Evolutionary conservation across 2,888 invertebrate genomes (phyloP).

Genomic region (Hipparchia semele): DNA sequence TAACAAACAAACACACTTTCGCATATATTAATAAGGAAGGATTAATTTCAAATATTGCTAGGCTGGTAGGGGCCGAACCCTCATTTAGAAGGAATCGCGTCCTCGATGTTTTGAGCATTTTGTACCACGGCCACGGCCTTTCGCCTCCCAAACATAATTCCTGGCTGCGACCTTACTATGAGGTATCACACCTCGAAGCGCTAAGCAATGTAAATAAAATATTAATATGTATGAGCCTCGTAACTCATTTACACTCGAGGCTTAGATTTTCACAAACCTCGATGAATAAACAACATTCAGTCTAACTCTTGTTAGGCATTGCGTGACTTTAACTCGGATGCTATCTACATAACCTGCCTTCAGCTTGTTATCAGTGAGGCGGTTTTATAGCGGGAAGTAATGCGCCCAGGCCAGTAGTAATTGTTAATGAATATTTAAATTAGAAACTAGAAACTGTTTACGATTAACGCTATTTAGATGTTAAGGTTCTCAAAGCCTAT

Average conservation of each 20-base stretch:
- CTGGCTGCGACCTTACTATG: neutral
- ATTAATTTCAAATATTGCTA: too few species aligned
- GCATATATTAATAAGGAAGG: too few species aligned
- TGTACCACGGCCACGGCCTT: too few species aligned
- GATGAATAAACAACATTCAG: conserved; percentile 67
- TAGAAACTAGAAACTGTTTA: conserved; percentile 1
- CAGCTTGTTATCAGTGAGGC: conserved; percentile 61
- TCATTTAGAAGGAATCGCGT: too few species aligned
- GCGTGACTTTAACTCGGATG: conserved; percentile 66
- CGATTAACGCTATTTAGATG: conserved; percentile 6
- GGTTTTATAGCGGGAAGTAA: conserved; percentile 65
- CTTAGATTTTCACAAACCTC: conserved; percentile 71
- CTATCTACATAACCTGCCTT: conserved; percentile 55
- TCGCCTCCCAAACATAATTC: neutral
- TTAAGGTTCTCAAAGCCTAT: neutral
- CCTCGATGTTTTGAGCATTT: too few species aligned
- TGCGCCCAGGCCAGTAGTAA: conserved; percentile 53
- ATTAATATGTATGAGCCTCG: conserved; percentile 15
- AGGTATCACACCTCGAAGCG: conserved; percentile 10
- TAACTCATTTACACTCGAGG: conserved; percentile 36
- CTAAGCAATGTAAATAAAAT: conserved; percentile 14
- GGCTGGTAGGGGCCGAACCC: too few species aligned
- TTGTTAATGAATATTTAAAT: conserved; percentile 47
- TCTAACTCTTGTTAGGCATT: conserved; percentile 49
- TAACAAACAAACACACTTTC: too few species aligned